These are phyloP conservation scores for Xerus rutilus DNA, from an alignment of 2,797 vertebrate genomes.

Conservation along the genomic window DNA sequence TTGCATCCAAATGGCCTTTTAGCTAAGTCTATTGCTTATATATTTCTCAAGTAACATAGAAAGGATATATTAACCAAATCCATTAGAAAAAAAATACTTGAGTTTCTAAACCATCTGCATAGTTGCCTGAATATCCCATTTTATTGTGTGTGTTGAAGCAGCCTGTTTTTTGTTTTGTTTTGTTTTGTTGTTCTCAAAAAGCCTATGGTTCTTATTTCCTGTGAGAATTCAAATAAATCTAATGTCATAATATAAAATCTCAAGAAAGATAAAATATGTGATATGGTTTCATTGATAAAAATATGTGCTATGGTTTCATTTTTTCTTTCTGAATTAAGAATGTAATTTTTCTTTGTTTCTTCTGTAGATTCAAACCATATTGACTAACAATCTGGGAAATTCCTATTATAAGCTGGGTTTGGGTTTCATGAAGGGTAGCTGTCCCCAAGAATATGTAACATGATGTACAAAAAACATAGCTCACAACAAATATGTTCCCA, in stretches of 20 bases:
- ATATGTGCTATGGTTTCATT: constrained; percentile 22
- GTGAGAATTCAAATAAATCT: constrained; percentile 45
- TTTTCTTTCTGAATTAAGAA: constrained; percentile 25
- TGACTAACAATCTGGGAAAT: not conserved
- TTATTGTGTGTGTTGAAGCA: not conserved
- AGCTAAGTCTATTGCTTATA: not conserved
- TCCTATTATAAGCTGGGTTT: not conserved
- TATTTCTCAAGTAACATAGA: constrained; percentile 51
- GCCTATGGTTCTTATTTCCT: not conserved
- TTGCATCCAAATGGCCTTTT: constrained; percentile 26
- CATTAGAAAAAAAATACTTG: constrained; percentile 49
- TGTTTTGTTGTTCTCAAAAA: not conserved
- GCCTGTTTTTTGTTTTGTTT: not conserved
- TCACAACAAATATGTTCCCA: constrained; percentile 41
- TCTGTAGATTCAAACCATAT: not conserved
- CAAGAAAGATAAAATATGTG: constrained; percentile 30
- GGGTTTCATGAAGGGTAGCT: not conserved
- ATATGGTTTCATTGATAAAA: constrained; percentile 24
- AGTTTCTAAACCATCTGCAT: constrained; percentile 30
- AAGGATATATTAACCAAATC: not conserved
- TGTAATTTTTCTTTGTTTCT: constrained; percentile 36
- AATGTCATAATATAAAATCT: constrained; percentile 3
- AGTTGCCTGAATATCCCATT: not conserved
- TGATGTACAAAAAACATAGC: constrained; percentile 8
- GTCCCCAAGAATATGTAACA: not conserved